These are phyloP conservation scores for Thamnophis sirtalis DNA, from an alignment of 2,113 vertebrate species.

Conservation along the genomic window DNA sequence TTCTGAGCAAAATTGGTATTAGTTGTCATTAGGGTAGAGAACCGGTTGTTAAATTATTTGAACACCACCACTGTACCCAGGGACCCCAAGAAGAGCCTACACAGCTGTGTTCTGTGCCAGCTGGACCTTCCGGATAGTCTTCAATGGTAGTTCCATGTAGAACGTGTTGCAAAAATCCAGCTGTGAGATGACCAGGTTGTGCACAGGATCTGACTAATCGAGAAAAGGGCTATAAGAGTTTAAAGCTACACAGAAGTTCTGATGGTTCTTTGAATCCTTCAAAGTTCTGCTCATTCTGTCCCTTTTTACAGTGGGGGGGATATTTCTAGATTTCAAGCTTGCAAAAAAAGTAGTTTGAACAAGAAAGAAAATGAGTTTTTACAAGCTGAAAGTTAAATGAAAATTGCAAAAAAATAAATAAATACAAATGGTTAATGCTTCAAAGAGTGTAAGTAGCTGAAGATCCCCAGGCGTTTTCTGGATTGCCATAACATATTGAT, in stretches of 20 bases:
- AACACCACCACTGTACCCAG: too few relatives aligned
- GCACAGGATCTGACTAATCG: not conserved
- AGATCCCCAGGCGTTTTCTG: slow-evolving; percentile 23
- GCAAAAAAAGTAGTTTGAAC: not conserved
- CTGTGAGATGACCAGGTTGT: not conserved
- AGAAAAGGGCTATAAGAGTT: not conserved
- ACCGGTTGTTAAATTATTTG: too few relatives aligned
- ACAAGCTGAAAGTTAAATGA: not conserved
- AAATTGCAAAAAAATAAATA: not conserved
- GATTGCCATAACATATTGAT: slow-evolving; percentile 32
- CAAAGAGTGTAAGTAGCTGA: slow-evolving; percentile 31
- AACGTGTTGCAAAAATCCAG: not conserved
- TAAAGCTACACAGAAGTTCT: not conserved
- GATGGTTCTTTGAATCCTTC: not conserved
- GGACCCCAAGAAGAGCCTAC: too few relatives aligned
- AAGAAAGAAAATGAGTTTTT: not conserved
- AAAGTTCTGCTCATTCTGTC: not conserved
- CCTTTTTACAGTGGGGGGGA: not conserved
- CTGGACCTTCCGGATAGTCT: too few relatives aligned
- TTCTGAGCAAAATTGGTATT: too few relatives aligned
- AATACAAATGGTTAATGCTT: slow-evolving; percentile 19
- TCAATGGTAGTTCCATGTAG: too few relatives aligned
- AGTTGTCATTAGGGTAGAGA: too few relatives aligned
- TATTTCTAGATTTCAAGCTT: not conserved
- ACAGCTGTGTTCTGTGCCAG: too few relatives aligned